phyloP scores from a whole-genome alignment of 92 coral and sea anemone genomes.

The Epizoanthus stellaris region DNA sequence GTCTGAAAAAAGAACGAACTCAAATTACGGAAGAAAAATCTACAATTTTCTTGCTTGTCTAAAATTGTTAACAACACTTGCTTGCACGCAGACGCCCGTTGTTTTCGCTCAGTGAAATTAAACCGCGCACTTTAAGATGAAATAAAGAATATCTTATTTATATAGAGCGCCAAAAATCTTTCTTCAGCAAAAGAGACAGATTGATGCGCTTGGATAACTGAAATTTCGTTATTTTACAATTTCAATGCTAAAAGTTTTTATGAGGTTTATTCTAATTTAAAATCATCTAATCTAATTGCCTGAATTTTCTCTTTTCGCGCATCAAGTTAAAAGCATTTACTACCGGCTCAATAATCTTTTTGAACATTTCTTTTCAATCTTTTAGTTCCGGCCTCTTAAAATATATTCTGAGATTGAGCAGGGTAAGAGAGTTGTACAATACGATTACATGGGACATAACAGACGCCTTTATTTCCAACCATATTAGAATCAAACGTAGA shows the following conservation, averaged over 20 bases:
- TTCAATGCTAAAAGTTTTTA: not conserved
- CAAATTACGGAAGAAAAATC: not conserved
- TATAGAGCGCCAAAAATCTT: not conserved
- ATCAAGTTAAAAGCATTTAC: slow-evolving; percentile 40
- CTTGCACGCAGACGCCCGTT: not conserved
- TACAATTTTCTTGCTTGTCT: not conserved
- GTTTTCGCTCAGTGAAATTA: not conserved
- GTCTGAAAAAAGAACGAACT: not conserved
- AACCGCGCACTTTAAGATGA: not conserved
- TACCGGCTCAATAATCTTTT: slow-evolving; percentile 21
- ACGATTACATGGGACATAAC: not conserved
- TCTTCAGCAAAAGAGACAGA: not conserved
- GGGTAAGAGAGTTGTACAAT: slow-evolving; percentile 6
- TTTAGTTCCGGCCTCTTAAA: slow-evolving; percentile 46
- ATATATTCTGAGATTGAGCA: slow-evolving; percentile 32
- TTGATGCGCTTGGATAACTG: not conserved
- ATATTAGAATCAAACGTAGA: not conserved
- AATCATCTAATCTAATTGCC: slow-evolving; percentile 35
- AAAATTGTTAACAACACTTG: slow-evolving; percentile 2
- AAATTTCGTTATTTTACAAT: not conserved
- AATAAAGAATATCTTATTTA: no score
- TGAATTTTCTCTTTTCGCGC: slow-evolving; percentile 8
- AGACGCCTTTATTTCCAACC: slow-evolving; percentile 4
- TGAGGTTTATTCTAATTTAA: slow-evolving; percentile 22
- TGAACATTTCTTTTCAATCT: slow-evolving; percentile 40